Conservation (phyloP, 2,113 vertebrate genomes). For the Spheniscus mendiculus region DNA sequence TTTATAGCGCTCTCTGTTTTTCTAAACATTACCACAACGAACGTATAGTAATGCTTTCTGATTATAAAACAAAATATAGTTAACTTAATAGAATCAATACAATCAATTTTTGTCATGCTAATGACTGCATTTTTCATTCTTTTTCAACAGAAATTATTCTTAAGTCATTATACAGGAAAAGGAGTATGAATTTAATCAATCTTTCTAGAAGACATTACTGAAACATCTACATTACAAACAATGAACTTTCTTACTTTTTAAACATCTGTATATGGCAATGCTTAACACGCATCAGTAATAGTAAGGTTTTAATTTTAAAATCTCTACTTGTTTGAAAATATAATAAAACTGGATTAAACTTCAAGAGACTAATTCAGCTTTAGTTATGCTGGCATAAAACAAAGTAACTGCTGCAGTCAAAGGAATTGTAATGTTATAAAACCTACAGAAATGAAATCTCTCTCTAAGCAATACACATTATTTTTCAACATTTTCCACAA, state of each 20-base stretch:
- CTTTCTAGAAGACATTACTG: background rate
- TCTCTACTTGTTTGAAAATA: background rate
- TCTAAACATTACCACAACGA: background rate
- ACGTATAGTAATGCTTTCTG: background rate
- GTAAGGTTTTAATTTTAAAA: background rate
- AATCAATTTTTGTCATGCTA: background rate
- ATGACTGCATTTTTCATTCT: background rate
- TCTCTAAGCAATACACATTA: background rate
- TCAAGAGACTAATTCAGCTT: background rate
- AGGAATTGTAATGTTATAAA: background rate
- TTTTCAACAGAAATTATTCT: background rate
- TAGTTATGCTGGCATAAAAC: background rate
- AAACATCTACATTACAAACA: background rate
- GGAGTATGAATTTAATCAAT: background rate
- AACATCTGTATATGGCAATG: background rate
- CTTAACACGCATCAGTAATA: background rate
- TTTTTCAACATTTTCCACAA: background rate
- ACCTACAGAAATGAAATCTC: background rate
- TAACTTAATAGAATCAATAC: background rate
- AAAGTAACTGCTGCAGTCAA: background rate
- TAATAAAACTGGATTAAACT: background rate
- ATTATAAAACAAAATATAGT: background rate
- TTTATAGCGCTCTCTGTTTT: background rate
- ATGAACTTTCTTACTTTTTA: background rate
- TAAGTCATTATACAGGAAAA: background rate